Evolutionary conservation across 2,888 invertebrate genomes (phyloP).

Genomic region (Capitulum mitella): DNA sequence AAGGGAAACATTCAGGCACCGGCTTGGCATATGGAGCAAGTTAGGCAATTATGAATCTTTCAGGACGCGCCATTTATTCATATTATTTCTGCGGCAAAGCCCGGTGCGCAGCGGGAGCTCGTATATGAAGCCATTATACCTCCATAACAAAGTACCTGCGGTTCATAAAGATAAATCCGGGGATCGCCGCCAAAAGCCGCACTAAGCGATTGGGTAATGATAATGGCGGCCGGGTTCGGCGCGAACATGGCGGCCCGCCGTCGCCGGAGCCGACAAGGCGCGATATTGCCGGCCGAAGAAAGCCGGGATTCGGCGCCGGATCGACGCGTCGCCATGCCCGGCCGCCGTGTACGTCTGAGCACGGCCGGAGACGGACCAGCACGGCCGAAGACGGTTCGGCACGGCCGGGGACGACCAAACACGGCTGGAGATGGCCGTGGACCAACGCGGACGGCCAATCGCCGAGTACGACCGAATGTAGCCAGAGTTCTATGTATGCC

Average conservation of each 20-base stretch:
- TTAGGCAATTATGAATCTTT: constrained; percentile 22
- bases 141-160: constrained; percentile 18
- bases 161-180: constrained; percentile 17
- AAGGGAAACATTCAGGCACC: constrained; percentile 5
- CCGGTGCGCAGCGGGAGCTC: background rate
- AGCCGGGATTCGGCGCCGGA: no score
- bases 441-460: no score
- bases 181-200: constrained; percentile 14
- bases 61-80: constrained; percentile 1
- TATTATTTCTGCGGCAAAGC: constrained; percentile 21
- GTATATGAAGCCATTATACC: constrained; percentile 20
- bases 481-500: no score
- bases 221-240: background rate
- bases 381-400: no score
- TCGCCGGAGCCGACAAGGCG: background rate
- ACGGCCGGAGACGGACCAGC: no score
- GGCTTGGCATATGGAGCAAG: constrained; percentile 15
- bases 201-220: constrained; percentile 22
- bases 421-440: no score
- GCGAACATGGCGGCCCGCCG: background rate
- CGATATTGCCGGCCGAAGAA: no score
- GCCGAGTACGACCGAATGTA: no score
- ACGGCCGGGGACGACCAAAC: no score
- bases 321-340: no score
- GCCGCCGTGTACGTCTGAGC: no score